Evolutionary conservation across 2,113 vertebrate genomes (phyloP).

Genomic region (Mastomys coucha): DNA sequence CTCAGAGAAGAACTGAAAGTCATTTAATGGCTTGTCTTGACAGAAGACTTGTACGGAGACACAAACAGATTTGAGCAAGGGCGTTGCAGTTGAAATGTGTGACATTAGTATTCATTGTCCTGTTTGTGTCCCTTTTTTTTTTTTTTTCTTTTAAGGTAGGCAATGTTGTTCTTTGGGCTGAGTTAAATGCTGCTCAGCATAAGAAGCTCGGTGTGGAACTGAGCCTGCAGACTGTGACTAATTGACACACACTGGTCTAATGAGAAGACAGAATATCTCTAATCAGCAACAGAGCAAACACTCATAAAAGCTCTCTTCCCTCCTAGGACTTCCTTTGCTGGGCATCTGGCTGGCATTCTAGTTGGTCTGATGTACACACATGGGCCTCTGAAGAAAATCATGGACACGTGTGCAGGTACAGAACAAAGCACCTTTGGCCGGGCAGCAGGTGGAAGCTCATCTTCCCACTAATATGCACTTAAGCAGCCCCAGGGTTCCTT

Average conservation of each 20-base stretch:
- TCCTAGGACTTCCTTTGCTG: conserved; percentile 93
- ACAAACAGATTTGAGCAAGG: background rate
- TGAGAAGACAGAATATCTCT: conserved; percentile 43
- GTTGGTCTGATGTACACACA: conserved; percentile 94
- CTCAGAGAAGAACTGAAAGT: background rate
- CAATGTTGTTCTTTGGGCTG: conserved; percentile 50
- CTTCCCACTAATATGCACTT: conserved; percentile 1
- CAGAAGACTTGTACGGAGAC: background rate
- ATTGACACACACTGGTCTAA: conserved; percentile 1
- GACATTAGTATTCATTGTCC: background rate
- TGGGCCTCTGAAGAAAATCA: conserved; percentile 92
- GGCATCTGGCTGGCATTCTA: conserved; percentile 96
- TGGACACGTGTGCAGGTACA: conserved; percentile 92
- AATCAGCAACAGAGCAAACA: background rate
- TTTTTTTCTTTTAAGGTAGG: conserved; percentile 8
- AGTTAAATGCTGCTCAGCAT: conserved; percentile 27
- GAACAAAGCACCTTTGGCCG: background rate
- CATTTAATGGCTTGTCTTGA: background rate
- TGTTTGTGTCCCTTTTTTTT: background rate
- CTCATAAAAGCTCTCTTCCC: conserved; percentile 65
- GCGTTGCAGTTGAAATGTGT: background rate
- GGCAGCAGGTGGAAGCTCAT: background rate
- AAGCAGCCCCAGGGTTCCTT: background rate
- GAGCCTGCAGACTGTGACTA: conserved; percentile 54
- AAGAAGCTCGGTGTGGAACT: background rate